Base-by-base conservation (phyloP, 2,888 invertebrate genomes). In the Xestobium rufovillosum region DNA sequence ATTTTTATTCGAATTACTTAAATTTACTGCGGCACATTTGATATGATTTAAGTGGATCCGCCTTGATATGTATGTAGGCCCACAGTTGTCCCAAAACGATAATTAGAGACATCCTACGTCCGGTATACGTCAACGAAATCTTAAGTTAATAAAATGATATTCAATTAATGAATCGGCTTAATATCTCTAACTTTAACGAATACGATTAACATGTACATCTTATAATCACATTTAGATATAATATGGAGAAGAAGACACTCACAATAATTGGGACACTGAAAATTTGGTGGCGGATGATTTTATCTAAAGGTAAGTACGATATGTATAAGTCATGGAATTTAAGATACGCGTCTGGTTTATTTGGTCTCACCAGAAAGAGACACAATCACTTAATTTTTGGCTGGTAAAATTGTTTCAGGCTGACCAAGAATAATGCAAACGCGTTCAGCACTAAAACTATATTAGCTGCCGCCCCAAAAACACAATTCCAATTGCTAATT, bases 1-100 rank as follows among this genome's bases (percentile, higher is more conserved):
- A 31, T 31, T 34, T 42, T 42, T 44, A 31, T 26, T 9, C 12
- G 15, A 16, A 31, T 26, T 30, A 36, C 23, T 40, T 47, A 48
- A 52, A 57, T 55, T 59, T 58, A 59, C 48, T 59, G 59, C 61
- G 61, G 60, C 61, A 60, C 61, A 47, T 52, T 49, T 56, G 56
- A 58, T 57, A 56, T 57, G 52, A 48, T 46, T 49, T 41, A 39
- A 38, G 40, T 47, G 42, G 40, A 51, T 56, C 60, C 57, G 59
- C 59, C 58, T 36, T 52, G 59, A 60, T 60, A 59, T 60, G 59
- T 51, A 38, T 45, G 42, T 59, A 59, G 59, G 60, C 59, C 59
- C 23, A 44, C 17, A 38, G 15, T 48, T 48, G 51, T 55, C 55
- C 53, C 56, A 49, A 47, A 23, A 26, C 27, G 47, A 46, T 46